phyloP scores from a whole-genome alignment of 1,140 invertebrate species.

The Trialeurodes vaporariorum region DNA sequence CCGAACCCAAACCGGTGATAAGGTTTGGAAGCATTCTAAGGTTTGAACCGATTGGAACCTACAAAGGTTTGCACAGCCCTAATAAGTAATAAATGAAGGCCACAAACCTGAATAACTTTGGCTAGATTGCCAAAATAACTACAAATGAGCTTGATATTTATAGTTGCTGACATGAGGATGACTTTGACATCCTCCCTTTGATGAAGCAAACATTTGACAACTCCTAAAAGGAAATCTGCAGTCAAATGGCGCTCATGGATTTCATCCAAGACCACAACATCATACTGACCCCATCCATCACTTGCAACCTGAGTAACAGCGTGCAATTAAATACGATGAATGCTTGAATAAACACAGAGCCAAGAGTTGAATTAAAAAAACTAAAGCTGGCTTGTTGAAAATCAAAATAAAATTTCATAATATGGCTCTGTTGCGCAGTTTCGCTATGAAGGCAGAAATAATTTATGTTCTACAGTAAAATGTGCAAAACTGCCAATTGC shows the following conservation, averaged over 20 bases:
- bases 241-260: constrained; percentile 92
- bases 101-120: constrained; percentile 69
- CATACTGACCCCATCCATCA: constrained; percentile 50
- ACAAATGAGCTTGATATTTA: constrained; percentile 87
- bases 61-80: no score
- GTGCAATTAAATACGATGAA: constrained; percentile 8
- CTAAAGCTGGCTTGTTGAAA: background rate
- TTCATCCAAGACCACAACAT: constrained; percentile 87
- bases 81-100: no score
- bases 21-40: no score
- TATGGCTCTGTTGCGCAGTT: no score
- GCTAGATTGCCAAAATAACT: constrained; percentile 77
- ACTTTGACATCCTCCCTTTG: constrained; percentile 74
- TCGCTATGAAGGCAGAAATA: no score
- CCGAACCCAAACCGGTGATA: no score
- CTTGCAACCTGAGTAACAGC: constrained; percentile 34
- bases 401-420: background rate
- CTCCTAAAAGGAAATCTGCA: constrained; percentile 88
- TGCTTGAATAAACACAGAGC: background rate
- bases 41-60: no score
- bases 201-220: constrained; percentile 79
- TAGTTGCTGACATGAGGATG: constrained; percentile 97
- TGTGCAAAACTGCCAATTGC: background rate
- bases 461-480: background rate
- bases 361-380: background rate